Evolutionary conservation across 2,888 invertebrate genomes (phyloP), one percentile per base, ranked within the genome.

Genomic region (Parnassius glacialis): DNA sequence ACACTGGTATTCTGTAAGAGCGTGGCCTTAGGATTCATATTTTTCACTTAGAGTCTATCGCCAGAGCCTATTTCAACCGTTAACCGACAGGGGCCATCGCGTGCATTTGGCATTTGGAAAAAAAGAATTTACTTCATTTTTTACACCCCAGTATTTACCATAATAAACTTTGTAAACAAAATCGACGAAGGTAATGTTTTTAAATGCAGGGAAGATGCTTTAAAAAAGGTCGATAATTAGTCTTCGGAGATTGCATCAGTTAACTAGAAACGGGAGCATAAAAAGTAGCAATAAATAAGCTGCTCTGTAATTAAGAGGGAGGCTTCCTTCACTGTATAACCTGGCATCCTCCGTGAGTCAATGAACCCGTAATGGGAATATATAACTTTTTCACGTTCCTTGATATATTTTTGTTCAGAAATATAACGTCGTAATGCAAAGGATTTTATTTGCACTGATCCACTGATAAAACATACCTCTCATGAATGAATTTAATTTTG

Each of bases 211-310:
- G 52, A 44, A 57, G 54, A 56, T 67, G 55, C 57, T 67, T 68
- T 81, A 78, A 69, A 71, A 71, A 73, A 74, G 70, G 76, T 72
- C 74, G 74, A 81, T 83, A 83, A 84, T 84, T 80, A 80, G 71
- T 71, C 73, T 70, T 69, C 72, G 69, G 74, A 77, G 77, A 80
- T 80, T 74, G 76, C 78, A 78, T 80, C 58, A 61, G 56, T 80
- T 76, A 68, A 65, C 68, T 69, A 70, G 68, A 67, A 70, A 72
- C 71, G 70, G 70, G 61, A 68, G 68, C 69, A 73, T 74, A 77
- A 81, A 80, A 79, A 75, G 66, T 64, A 68, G 64, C 71, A 67
- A 75, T 78, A 79, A 74, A 75, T 76, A 75, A 78, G 71, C 70
- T 76, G 57, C 71, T 67, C 51, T 66, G 70, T 72, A 76, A 74